Evolutionary conservation across 1,140 invertebrate species (phyloP).

Genomic region (Eupristina koningsbergeri): DNA sequence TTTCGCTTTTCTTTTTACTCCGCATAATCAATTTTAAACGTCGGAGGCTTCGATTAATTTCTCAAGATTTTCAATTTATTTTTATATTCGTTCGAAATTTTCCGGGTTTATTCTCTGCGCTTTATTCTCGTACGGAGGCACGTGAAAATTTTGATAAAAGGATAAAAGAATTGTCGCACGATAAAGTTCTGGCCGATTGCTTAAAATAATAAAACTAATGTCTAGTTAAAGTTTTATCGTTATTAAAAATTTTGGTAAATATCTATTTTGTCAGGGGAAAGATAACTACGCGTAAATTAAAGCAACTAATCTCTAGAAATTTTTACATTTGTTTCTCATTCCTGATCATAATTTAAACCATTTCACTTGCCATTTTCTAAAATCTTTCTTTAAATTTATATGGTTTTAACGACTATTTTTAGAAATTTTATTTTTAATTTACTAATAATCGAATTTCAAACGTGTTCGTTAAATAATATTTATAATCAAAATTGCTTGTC

Average conservation of each 20-base stretch:
- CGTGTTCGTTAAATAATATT: too few relatives aligned
- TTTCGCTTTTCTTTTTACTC: too few relatives aligned
- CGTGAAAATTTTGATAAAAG: neutral
- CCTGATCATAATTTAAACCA: neutral
- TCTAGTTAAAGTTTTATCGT: neutral
- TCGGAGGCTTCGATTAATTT: too few relatives aligned
- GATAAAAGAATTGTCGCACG: neutral
- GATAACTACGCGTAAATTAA: too few relatives aligned
- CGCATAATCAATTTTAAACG: too few relatives aligned
- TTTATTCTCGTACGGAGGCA: neutral
- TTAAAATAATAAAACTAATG: neutral
- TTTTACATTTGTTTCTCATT: neutral
- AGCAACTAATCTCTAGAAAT: neutral
- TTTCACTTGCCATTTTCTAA: neutral
- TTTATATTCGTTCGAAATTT: neutral
- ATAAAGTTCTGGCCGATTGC: neutral
- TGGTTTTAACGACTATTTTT: neutral
- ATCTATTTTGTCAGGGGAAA: too few relatives aligned
- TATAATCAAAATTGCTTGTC: too few relatives aligned
- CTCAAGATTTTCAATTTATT: neutral
- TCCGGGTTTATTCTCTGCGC: neutral
- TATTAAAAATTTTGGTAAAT: too few relatives aligned
- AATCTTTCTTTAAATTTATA: neutral
- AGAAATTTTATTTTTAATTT: too few relatives aligned
- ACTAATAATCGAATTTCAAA: too few relatives aligned